Evolutionary conservation across 2,797 vertebrate species (phyloP).

Genomic region (Ceyx erithaca): DNA sequence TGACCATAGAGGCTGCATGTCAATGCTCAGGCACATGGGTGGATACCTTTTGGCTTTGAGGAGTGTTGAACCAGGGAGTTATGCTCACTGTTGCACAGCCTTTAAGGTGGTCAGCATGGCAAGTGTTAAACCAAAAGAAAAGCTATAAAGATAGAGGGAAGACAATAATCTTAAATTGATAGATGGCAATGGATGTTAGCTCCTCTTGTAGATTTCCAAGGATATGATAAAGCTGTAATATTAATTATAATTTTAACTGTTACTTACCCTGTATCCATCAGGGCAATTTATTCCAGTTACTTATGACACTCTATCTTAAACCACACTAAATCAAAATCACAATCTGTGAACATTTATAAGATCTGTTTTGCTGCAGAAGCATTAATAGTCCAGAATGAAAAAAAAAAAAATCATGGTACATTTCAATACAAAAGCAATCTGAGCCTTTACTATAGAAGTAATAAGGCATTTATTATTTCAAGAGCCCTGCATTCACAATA

Average conservation of each 20-base stretch:
- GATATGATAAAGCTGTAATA: slow-evolving; percentile 26
- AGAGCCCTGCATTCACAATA: slow-evolving; percentile 68
- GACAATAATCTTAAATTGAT: neutral
- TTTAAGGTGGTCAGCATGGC: neutral
- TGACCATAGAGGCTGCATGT: neutral
- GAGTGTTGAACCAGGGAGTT: neutral
- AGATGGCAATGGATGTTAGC: slow-evolving; percentile 16
- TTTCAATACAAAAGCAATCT: slow-evolving; percentile 71
- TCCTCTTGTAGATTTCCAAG: slow-evolving; percentile 9
- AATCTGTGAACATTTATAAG: slow-evolving; percentile 9
- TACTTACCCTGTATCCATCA: slow-evolving; percentile 50
- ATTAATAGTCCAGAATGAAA: neutral
- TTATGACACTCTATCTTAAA: slow-evolving; percentile 28
- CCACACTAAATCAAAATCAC: slow-evolving; percentile 44
- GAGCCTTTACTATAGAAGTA: slow-evolving; percentile 69
- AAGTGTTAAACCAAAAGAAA: neutral
- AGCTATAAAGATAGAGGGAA: neutral
- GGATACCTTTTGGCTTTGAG: neutral
- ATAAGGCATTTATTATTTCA: slow-evolving; percentile 66
- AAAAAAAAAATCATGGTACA: neutral
- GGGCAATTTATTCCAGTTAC: slow-evolving; percentile 44
- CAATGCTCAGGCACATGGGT: neutral
- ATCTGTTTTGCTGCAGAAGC: slow-evolving; percentile 27
- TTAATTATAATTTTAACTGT: slow-evolving; percentile 60
- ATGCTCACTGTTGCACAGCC: neutral